Evolutionary conservation across 2,888 invertebrate genomes (phyloP), one percentile per base, ranked within the genome.

Genomic region (Rhopalosiphum nymphaeae): DNA sequence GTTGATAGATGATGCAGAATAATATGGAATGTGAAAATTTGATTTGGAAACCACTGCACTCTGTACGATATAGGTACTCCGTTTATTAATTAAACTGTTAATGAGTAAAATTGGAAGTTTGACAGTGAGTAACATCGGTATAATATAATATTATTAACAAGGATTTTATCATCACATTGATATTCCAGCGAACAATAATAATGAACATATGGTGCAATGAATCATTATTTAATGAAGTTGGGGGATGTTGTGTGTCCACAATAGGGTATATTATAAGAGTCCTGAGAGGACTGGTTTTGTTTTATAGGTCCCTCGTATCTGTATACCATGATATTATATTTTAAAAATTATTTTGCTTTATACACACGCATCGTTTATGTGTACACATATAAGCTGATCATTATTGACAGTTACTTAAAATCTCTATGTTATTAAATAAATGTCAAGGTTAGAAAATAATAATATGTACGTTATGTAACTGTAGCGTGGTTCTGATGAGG

Each of bases 61-160:
- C 1, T 67, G 21, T 61, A 44, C 29, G 57, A 13, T 11, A 11
- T 46, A 1, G 56, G 7, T n/a, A 11, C 25, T 36, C 25, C n/a
- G 85, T 86, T n/a, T 46, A 57, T 86, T 86, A 57, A 91, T 61
- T n/a, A 61, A 92, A 87, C 67, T 49, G 87, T 87, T 92, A 7
- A 29, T 36, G 5, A 49, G 36, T 87, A 86, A 36, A 78, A 92
- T 92, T 67, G 49, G 42, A 42, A 87, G 88, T 88, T 53, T 21
- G 87, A 67, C 87, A 67, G 67, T 49, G 87, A 92, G 88, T 49
- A 92, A 92, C 92, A 91, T 57, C 57, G 61, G 49, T 36, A 13
- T 21, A 61, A 49, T 42, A 46, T 46, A 49, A 92, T 42, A 67
- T 87, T 56, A 46, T 5, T 56, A 85, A 56, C 44, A 56, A 29